Conservation (phyloP, 2,113 vertebrate genomes). For the Brachionichthys hirsutus region DNA sequence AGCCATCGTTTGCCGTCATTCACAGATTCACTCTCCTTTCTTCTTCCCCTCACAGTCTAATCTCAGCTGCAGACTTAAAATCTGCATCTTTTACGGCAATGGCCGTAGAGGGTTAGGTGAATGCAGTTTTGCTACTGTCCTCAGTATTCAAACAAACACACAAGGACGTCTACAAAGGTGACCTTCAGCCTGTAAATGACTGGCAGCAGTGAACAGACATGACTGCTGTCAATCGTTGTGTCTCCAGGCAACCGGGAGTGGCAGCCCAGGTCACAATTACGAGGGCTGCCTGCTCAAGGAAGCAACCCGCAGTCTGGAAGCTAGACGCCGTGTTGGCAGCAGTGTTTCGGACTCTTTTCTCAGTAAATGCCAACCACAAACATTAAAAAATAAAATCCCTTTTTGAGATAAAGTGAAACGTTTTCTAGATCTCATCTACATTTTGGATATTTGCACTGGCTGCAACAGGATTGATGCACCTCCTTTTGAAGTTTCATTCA, state of each 20-base stretch:
- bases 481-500: too few species aligned
- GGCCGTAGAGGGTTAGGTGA: slow-evolving; percentile 16
- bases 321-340: slow-evolving; percentile 14
- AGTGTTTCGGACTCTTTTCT: too few species aligned
- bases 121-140: too few species aligned
- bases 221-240: slow-evolving; percentile 14
- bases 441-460: too few species aligned
- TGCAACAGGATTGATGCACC: too few species aligned
- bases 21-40: slow-evolving; percentile 50
- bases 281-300: slow-evolving; percentile 7
- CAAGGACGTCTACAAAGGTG: slow-evolving; percentile 33
- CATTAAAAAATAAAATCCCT: too few species aligned
- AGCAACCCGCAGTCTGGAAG: slow-evolving; percentile 15
- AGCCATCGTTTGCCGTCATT: slow-evolving; percentile 62
- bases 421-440: too few species aligned
- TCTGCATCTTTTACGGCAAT: slow-evolving; percentile 18
- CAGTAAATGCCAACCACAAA: too few species aligned
- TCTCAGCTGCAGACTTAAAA: slow-evolving; percentile 32
- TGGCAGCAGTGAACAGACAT: slow-evolving; percentile 7
- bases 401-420: too few species aligned
- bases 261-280: slow-evolving; percentile 21
- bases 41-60: slow-evolving; percentile 3
- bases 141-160: not conserved
- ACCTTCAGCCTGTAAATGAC: slow-evolving; percentile 23
- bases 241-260: slow-evolving; percentile 27